Evolutionary conservation across 2,888 invertebrate species (phyloP), one percentile per base, ranked within the genome.

Genomic region (Tolmerus cingulatus): DNA sequence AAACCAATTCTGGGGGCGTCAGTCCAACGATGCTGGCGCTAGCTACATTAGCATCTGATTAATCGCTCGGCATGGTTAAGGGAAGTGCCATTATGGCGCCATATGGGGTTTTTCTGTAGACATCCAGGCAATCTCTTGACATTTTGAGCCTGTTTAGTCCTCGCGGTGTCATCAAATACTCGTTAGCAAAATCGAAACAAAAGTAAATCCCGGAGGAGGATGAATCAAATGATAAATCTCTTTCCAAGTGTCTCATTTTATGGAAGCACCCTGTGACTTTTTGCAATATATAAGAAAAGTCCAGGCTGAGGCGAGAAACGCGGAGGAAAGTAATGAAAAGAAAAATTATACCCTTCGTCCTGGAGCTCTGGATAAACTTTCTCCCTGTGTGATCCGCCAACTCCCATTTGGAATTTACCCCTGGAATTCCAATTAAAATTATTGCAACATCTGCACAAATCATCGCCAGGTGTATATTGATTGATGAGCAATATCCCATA

Each of bases 21-120:
- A 78, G 81, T 85, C 81, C 86, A 85, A 66, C 74, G 12, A 27
- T 27, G 37, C 40, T 87, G 27, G 19, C 23, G 30, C 7, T 7
- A 74, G 66, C 76, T 34, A 81, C 86, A 87, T 87, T 87, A 87
- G 87, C 87, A 87, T 87, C 86, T 87, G 87, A 87, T 87, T 87
- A 87, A 86, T 87, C 55, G 86, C 74, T 57, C n/a, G 55, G 82
- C 55, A 82, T 37, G 34, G 82, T 82, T 66, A 37, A 66, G 40
- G 19, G 23, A 82, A 27, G 51, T 57, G 55, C 40, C 82, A 57
- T 76, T 57, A 86, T 86, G 87, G 87, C 87, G 86, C 87, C 87
- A 87, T 87, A 87, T 87, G 87, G 87, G 74, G 74, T 40, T 34
- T 76, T 82, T 74, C 76, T 40, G 27, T 46, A 82, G 37, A 55